phyloP scores from a whole-genome alignment of 2,888 invertebrate species.

The Noctuana brunneofusca region DNA sequence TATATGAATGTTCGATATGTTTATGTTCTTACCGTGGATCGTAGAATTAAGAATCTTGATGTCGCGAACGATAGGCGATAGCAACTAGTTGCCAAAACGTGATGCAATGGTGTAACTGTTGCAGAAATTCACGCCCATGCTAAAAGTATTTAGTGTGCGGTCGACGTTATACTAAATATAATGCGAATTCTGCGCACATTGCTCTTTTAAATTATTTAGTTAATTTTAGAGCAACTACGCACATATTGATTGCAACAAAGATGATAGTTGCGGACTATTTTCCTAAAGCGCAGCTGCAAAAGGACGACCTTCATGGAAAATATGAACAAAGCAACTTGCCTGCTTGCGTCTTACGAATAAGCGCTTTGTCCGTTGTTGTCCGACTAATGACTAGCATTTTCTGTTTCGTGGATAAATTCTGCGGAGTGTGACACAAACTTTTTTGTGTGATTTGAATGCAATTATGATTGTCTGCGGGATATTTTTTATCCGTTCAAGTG shows the following conservation, averaged over 20 bases:
- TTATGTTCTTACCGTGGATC: background rate
- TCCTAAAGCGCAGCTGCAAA: slow-evolving; percentile 14
- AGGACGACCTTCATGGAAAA: slow-evolving; percentile 24
- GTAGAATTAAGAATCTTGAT: slow-evolving; percentile 3
- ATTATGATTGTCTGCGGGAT: background rate
- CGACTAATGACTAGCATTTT: slow-evolving; percentile 17
- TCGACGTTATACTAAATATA: slow-evolving; percentile 6
- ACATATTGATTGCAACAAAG: slow-evolving; percentile 25
- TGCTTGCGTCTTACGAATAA: background rate
- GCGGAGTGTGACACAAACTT: background rate
- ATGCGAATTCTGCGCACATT: slow-evolving; percentile 29
- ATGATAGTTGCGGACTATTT: slow-evolving; percentile 15
- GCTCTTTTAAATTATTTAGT: slow-evolving; percentile 27
- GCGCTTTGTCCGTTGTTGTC: background rate
- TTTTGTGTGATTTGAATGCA: background rate
- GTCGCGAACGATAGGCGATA: slow-evolving; percentile 20
- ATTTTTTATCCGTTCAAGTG: background rate
- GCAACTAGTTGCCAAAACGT: slow-evolving; percentile 29
- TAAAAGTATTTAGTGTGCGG: slow-evolving; percentile 18
- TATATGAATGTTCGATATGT: no score
- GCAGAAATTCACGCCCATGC: slow-evolving; percentile 19
- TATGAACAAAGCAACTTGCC: slow-evolving; percentile 24
- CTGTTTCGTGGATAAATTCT: background rate
- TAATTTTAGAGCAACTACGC: slow-evolving; percentile 34
- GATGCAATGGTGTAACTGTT: slow-evolving; percentile 23